Percentiles rank a stretch among this genome's conserved stretches.
Evolutionary conservation across 2,797 vertebrate species (phyloP).

Genomic region (Threskiornis aethiopicus): DNA sequence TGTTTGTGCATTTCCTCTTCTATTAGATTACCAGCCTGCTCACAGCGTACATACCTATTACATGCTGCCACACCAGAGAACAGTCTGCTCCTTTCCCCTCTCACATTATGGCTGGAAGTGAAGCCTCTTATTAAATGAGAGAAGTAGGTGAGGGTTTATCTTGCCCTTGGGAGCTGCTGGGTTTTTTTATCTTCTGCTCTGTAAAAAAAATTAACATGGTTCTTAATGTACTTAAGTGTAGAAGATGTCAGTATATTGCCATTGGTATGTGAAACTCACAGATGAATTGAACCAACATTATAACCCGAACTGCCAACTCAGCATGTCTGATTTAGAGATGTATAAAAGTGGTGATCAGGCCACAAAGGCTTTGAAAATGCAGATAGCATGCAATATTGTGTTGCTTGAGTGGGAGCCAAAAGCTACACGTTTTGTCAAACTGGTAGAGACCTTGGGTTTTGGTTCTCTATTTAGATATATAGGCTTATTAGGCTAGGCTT

Average conservation of each 20-base stretch:
- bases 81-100: not conserved
- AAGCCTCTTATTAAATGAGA: not conserved
- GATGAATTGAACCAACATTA: not conserved
- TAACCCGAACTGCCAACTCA: not conserved
- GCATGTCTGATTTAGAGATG: not conserved
- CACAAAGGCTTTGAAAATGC: not conserved
- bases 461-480: not conserved
- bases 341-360: not conserved
- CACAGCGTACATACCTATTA: rapidly evolving
- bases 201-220: not conserved
- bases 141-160: not conserved
- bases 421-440: rapidly evolving
- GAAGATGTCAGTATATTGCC: not conserved
- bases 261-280: not conserved
- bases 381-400: not conserved
- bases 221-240: not conserved
- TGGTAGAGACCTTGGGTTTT: not conserved
- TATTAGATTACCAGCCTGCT: not conserved
- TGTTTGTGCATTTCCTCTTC: not conserved
- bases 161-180: not conserved
- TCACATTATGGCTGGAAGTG: not conserved
- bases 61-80: not conserved
- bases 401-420: not conserved
- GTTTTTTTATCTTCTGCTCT: not conserved
- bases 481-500: not conserved